Base-by-base conservation (phyloP, 2,888 invertebrate genomes). In the Lasioglossum villosulum region DNA sequence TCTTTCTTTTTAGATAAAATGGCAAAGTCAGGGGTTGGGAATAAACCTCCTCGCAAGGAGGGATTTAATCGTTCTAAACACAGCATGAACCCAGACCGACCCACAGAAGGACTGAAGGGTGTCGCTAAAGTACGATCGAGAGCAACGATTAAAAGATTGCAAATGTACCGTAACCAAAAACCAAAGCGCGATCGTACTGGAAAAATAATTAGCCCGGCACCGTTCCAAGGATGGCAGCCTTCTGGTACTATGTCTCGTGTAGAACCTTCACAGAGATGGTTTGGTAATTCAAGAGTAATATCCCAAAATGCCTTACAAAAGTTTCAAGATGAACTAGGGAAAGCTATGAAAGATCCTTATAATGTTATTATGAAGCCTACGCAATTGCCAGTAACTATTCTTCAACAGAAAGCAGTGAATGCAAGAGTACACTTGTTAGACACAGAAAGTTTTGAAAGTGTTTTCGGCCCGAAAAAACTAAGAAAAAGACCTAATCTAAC, bases 141-240 rank as follows among this genome's bases (percentile, higher is more conserved):
- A 95, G 97, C 97, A 23, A 99, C 99, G 0, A 99, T 99, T 86
- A 99, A 98, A 94, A 96, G 99, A 74, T 95, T 99, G 89, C 98
- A 99, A 95, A 99, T 99, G 99, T 99, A 99, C 95, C 97, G 98
- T 90, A 99, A 99, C 95, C 99, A 98, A 94, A 99, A 99, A 95
- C 97, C 99, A 0, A 99, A 98, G 95, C 96, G 99, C 80, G 97
- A 99, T 95, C 97, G 97, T 92, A 96, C 96, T 81, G 98, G 99
- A 75, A 98, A 99, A 96, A 99, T 99, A 80, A 95, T 99, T 72
- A 97, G 97, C 59, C 98, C 99, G 45, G 99, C 99, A 0, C 99
- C 99, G 0, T 99, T 99, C 95, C 99, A 99, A 95, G 98, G 98
- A 72, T 97, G 97, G 95, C 95, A 99, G 37, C 96, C 97, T 23